These are phyloP conservation scores for Zaprionus capensis DNA, from an alignment of 1,140 invertebrate genomes.

Conservation along the genomic window DNA sequence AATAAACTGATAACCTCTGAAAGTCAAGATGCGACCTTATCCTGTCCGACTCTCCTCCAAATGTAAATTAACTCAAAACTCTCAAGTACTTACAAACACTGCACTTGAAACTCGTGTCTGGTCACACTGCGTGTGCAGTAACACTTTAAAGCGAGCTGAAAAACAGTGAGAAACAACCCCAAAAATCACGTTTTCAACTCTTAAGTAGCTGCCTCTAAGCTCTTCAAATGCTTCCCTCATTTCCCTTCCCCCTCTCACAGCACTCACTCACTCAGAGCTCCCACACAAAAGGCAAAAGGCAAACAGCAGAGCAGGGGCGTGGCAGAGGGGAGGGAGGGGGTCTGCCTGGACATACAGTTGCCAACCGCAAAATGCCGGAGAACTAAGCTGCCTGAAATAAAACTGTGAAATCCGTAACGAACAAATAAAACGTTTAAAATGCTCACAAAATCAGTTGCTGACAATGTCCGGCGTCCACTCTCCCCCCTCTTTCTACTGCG, in stretches of 20 bases:
- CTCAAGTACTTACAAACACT: not conserved
- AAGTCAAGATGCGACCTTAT: no score
- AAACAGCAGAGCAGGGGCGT: constrained; percentile 23
- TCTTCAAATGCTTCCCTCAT: constrained; percentile 25
- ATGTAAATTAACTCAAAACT: not conserved
- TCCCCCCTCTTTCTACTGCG: not conserved
- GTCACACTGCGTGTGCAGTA: constrained; percentile 16
- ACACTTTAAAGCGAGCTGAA: constrained; percentile 21
- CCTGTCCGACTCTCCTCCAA: not conserved
- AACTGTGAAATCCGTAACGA: constrained; percentile 54
- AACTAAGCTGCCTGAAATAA: constrained; percentile 68
- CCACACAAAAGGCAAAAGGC: constrained; percentile 27
- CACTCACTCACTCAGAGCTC: constrained; percentile 6
- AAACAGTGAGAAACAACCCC: constrained; percentile 9
- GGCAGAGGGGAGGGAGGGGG: not conserved
- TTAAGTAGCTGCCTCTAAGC: constrained; percentile 54
- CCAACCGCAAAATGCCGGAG: constrained; percentile 58
- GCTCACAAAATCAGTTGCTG: constrained; percentile 74
- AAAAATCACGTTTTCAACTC: constrained; percentile 22
- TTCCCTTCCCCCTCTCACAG: not conserved
- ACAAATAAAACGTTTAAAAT: constrained; percentile 80
- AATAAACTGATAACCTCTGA: no score
- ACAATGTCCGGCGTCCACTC: constrained; percentile 51
- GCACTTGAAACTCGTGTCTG: not conserved
- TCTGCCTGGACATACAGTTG: not conserved